Base-by-base conservation (phyloP, 2,797 vertebrate genomes). In the Galago senegalensis region DNA sequence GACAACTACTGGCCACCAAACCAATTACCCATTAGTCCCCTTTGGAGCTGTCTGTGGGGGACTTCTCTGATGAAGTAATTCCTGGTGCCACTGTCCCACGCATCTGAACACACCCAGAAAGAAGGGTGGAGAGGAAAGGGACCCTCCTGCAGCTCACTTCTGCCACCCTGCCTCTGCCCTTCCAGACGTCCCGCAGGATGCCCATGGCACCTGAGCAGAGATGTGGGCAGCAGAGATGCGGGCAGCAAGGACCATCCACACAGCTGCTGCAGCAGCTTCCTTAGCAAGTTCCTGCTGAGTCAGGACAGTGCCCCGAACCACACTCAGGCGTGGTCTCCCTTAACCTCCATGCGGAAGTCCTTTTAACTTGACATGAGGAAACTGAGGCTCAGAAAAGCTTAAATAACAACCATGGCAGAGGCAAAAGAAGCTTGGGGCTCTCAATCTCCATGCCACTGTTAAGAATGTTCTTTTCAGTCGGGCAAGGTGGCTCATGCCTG, bases 161-260 rank as follows among this genome's bases (percentile, higher is more conserved):
- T 16, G 14, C 29, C 29, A 4, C 61, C 61, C 29, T 65, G 63
- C 63, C 63, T 65, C 63, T 8, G 63, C 63, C 63, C 63, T 31
- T 65, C 63, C 31, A 29, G 11, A 49, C 37, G 49, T 23, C 23
- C 69, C 2, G 8, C 79, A 31, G 18, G 7, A 7, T 5, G 7
- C 58, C 11, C 40, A 2, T 1, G 31, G 23, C 12, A 11, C 61
- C 29, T 17, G 2, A 65, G 10, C 4, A 76, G 63, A 60, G 13
- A 3, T 4, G n/a, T 6, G 37, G 37, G 37, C 37, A 40, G 37
- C 49, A 49, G 49, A 14, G 49, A 13, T 14, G 49, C 3, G 49
- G 49, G 5, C 3, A 13, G 20, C 21, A 10, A n/a, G n/a, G 21
- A 1, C 0, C 9, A 17, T 29, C 58, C 27, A 18, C 25, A 4